Conservation (phyloP, 2,888 invertebrate species). For the Temnothorax ravouxi region DNA sequence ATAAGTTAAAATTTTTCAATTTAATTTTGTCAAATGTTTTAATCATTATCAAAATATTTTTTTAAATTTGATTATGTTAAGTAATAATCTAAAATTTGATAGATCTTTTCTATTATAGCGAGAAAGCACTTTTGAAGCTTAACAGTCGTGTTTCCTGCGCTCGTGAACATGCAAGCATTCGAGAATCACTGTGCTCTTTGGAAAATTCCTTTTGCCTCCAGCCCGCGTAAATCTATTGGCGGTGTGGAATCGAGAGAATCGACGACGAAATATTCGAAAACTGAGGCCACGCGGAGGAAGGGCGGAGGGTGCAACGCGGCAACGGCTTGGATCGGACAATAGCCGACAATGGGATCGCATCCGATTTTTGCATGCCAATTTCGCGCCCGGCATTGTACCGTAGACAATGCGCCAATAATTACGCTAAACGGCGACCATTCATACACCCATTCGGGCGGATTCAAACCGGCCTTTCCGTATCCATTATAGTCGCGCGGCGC, state of each 20-base stretch:
- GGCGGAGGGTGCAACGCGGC: conserved; percentile 58
- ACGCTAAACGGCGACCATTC: conserved; percentile 85
- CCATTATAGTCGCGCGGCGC: conserved; percentile 83
- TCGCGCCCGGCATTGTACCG: conserved; percentile 83
- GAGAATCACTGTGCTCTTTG: conserved; percentile 51
- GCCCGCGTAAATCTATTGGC: conserved; percentile 69
- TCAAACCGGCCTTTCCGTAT: conserved; percentile 84
- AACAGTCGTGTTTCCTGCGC: conserved; percentile 36
- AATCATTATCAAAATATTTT: neutral
- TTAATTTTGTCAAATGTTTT: neutral
- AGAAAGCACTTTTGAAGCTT: conserved; percentile 18
- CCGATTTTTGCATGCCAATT: conserved; percentile 86
- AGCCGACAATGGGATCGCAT: conserved; percentile 84
- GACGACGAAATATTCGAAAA: conserved; percentile 80
- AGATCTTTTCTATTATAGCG: neutral
- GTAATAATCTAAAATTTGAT: neutral
- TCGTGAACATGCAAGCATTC: neutral
- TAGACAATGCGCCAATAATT: conserved; percentile 86
- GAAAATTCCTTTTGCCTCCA: conserved; percentile 62
- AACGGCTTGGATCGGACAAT: conserved; percentile 81
- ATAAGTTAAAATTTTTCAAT: neutral
- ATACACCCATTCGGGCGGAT: conserved; percentile 84
- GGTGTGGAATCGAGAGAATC: conserved; percentile 67
- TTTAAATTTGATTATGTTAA: neutral
- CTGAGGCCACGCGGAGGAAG: conserved; percentile 61